Evolutionary conservation across 2,113 vertebrate genomes (phyloP), one percentile per base, ranked within the genome.

Genomic region (Orthonyx spaldingii): DNA sequence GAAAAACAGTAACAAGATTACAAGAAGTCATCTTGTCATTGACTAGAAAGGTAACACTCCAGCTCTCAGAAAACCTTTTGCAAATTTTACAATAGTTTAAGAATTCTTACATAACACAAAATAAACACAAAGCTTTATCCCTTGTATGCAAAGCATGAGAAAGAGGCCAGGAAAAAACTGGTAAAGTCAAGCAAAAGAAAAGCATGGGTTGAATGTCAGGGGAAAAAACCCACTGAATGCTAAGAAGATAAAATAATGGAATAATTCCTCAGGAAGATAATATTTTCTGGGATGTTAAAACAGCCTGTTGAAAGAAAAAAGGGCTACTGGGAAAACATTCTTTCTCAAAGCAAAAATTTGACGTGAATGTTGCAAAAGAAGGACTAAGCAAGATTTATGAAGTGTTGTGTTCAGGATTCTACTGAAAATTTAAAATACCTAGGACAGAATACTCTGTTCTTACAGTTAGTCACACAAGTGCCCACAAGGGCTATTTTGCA

Each of bases 161-260:
- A 52, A 53, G 53, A 71, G 26, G 15, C 61, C 68, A 75, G 37
- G 63, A 84, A 87, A 27, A 85, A 60, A 77, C 11, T 30, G 37
- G 61, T 87, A 27, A 89, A 93, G 46, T 44, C 60, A 84, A 84
- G 66, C 11, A 78, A 49, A 84, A 86, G 42, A 78, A 95, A 77
- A 93, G 32, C 79, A 85, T 2, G 3, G 72, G 85, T 56, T 91
- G 49, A 91, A 88, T 69, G 23, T 72, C 77, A 33, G 53, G 65
- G 52, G 42, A 32, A 30, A 64, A 61, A 52, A 19, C 12, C 3
- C 11, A 69, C 46, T 65, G 70, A 94, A 82, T 56, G 53, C 35
- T 88, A 93, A 70, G 35, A 85, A 33, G 56, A 63, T 52, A 94
- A 93, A 92, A 87, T 76, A 86, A 87, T 56, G 44, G 87, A 95